Conservation (phyloP, 1,140 invertebrate species). For the Aphelinus atriplicis region DNA sequence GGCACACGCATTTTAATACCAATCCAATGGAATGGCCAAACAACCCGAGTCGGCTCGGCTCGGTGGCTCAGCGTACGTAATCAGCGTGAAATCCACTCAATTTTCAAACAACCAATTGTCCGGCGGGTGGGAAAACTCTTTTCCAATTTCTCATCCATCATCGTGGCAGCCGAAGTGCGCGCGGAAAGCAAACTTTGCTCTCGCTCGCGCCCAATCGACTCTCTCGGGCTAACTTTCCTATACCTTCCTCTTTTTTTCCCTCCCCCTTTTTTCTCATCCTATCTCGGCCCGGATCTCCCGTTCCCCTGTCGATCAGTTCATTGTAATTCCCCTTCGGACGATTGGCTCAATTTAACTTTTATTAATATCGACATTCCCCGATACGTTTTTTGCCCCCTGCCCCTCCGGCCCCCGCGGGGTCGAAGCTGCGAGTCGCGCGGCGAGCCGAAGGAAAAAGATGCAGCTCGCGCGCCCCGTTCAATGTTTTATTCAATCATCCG, state of each 20-base stretch:
- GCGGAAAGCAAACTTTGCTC: too few species aligned
- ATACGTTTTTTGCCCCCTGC: slow-evolving; percentile 48
- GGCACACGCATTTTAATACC: too few species aligned
- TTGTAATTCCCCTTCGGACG: slow-evolving; percentile 56
- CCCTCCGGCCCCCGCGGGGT: slow-evolving; percentile 37
- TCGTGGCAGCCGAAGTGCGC: too few species aligned
- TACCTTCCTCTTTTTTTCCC: slow-evolving; percentile 32
- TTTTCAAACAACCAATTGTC: too few species aligned
- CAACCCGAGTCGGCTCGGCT: too few species aligned
- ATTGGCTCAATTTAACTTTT: slow-evolving; percentile 63
- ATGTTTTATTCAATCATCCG: slow-evolving; percentile 63
- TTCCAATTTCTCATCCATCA: neutral
- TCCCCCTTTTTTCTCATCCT: slow-evolving; percentile 25
- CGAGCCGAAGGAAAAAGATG: neutral
- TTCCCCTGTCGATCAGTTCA: neutral
- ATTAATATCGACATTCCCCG: slow-evolving; percentile 64
- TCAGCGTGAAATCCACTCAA: too few species aligned
- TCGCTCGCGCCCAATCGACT: too few species aligned
- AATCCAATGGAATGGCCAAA: too few species aligned
- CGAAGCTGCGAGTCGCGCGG: neutral
- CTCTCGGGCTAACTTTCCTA: too few species aligned
- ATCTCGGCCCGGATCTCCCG: slow-evolving; percentile 30
- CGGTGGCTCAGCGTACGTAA: too few species aligned
- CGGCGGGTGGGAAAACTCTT: too few species aligned
- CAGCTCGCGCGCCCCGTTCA: slow-evolving; percentile 45